Percentiles rank a stretch among this genome's conserved stretches.
Conservation (phyloP, 92 coral and sea anemone species). For the Umimayanthus kanabou region DNA sequence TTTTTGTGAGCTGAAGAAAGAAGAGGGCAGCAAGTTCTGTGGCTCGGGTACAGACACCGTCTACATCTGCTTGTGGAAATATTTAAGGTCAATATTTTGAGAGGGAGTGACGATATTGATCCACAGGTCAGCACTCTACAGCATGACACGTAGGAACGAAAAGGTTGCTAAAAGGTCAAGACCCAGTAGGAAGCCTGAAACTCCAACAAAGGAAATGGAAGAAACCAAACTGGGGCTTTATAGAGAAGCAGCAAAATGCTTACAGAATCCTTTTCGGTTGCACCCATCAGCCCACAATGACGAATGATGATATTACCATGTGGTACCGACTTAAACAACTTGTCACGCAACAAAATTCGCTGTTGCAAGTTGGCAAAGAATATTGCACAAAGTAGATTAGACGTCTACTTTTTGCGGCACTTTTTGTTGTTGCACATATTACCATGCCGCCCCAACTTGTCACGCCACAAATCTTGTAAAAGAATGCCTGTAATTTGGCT, state of each 20-base stretch:
- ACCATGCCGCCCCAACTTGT: too few species aligned
- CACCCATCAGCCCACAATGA: slow-evolving; percentile 24
- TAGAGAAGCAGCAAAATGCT: not conserved
- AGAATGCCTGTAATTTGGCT: too few species aligned
- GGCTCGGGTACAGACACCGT: not conserved
- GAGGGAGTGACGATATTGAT: slow-evolving; percentile 16
- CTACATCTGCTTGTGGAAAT: not conserved
- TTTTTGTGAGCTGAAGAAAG: not conserved
- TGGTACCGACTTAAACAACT: too few species aligned
- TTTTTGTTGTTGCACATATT: too few species aligned
- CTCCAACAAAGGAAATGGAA: slow-evolving; percentile 13
- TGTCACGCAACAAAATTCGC: too few species aligned
- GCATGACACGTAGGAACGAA: not conserved
- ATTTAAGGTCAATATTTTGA: slow-evolving; percentile 1
- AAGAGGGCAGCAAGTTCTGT: not conserved
- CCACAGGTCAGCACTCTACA: slow-evolving; percentile 17
- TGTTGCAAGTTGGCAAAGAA: too few species aligned
- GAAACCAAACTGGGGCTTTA: slow-evolving; percentile 12
- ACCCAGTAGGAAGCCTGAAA: slow-evolving; percentile 1
- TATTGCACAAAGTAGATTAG: too few species aligned
- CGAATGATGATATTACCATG: slow-evolving; percentile 25
- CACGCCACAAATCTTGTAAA: too few species aligned
- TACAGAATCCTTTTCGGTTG: slow-evolving; percentile 11
- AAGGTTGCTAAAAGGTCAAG: slow-evolving; percentile 6
- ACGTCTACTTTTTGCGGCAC: too few species aligned